Percentiles rank a stretch among this genome's conserved stretches.
phyloP scores from a whole-genome alignment of 1,140 invertebrate genomes.

The Drosophila lini region DNA sequence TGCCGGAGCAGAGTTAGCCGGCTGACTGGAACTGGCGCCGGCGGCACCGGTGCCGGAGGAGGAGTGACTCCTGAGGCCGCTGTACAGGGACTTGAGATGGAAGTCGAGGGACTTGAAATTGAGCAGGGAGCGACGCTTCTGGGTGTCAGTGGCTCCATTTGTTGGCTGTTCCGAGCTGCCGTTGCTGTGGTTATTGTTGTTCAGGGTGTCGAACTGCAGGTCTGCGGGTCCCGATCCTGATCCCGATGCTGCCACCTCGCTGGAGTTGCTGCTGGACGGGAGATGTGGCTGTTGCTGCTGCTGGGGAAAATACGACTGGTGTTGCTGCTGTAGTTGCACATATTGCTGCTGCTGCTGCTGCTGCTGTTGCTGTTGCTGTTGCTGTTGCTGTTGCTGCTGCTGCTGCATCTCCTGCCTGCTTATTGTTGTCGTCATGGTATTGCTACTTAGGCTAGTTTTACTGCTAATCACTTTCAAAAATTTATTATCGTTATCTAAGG shows the following conservation, averaged over 20 bases:
- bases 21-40: slow-evolving; percentile 2
- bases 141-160: slow-evolving; percentile 24
- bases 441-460: slow-evolving; percentile 85
- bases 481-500: slow-evolving; percentile 85
- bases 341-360: slow-evolving; percentile 34
- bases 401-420: slow-evolving; percentile 82
- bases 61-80: slow-evolving; percentile 50
- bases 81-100: slow-evolving; percentile 80
- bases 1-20: slow-evolving; percentile 20
- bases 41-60: background rate
- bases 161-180: slow-evolving; percentile 13
- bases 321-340: slow-evolving; percentile 32
- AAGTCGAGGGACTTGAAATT: slow-evolving; percentile 83
- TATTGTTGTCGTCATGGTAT: slow-evolving; percentile 84
- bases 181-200: slow-evolving; percentile 70
- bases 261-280: slow-evolving; percentile 27
- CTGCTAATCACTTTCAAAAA: slow-evolving; percentile 85
- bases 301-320: slow-evolving; percentile 24
- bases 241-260: slow-evolving; percentile 17
- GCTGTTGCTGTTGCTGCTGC: slow-evolving; percentile 63
- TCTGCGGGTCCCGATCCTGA: slow-evolving; percentile 26
- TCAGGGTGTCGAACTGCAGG: slow-evolving; percentile 72
- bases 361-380: slow-evolving; percentile 47
- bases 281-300: slow-evolving; percentile 17
- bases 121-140: slow-evolving; percentile 75